A percentile compares a stretch with the other conserved stretches of the same genome.
Conservation (phyloP, 1,140 invertebrate genomes). For the Brachionus rotundiformis region DNA sequence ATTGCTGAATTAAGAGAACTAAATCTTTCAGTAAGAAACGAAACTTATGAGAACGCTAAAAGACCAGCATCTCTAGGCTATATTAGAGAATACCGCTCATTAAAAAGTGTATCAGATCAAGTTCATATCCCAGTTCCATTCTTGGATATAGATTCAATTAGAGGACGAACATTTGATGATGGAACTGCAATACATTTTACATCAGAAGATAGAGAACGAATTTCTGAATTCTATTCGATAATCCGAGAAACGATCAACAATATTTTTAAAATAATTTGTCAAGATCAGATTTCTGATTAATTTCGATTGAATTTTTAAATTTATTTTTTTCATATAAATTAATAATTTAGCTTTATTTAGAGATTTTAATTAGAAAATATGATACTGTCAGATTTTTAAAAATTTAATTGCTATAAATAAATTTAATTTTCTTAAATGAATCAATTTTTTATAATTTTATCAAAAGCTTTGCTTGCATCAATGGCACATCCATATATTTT, state of each 20-base stretch:
- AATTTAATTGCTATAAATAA: too few relatives aligned
- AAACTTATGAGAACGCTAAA: background rate
- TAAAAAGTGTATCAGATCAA: background rate
- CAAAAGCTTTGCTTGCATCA: too few relatives aligned
- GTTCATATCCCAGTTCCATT: conserved; percentile 13
- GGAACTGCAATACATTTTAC: background rate
- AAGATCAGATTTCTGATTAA: too few relatives aligned
- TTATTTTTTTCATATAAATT: too few relatives aligned
- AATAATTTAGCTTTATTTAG: too few relatives aligned
- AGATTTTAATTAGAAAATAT: too few relatives aligned
- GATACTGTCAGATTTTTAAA: too few relatives aligned
- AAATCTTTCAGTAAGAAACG: background rate
- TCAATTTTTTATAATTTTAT: too few relatives aligned
- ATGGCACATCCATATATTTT: too few relatives aligned
- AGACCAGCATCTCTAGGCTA: background rate
- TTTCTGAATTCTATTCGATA: background rate
- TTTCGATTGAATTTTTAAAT: too few relatives aligned
- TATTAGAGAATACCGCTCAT: background rate
- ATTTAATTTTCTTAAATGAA: too few relatives aligned
- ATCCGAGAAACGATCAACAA: background rate
- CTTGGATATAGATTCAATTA: background rate
- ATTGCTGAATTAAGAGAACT: background rate
- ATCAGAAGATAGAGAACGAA: background rate
- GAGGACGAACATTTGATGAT: background rate
- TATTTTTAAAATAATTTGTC: background rate